Evolutionary conservation across 1,140 invertebrate species (phyloP), one percentile per base, ranked within the genome.

Genomic region (Conopomorpha cramerella): DNA sequence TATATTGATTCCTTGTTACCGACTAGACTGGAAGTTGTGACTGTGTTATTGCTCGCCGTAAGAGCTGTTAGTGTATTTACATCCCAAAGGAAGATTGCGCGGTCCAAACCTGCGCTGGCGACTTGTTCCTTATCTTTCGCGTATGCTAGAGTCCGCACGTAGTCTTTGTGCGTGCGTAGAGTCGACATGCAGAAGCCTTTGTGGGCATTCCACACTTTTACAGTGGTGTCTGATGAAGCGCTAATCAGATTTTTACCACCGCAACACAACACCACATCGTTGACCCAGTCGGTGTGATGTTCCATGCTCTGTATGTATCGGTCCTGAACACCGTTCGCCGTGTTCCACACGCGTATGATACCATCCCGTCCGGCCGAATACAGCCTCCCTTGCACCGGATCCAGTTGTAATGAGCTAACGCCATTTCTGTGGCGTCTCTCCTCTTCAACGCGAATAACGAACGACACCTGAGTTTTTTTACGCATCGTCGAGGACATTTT

Each of bases 131-230:
- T 89, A 61, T 99, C 96, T 76, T 91, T 93, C n/a, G 96, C 96
- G 80, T 99, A 99, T 0, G 98, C 97, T 53, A 99, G 73, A 16
- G 95, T 94, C 74, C 98, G 93, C 2, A 99, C 98, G 79, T 99
- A 99, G 66, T 99, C 98, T 58, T 97, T 97, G 67, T 99, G 97
- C 17, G 96, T 99, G 41, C 96, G 80, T 45, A 99, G 77, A 2
- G 95, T 98, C 0, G 94, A 97, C 93, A 98, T 95, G 65, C 95
- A 98, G 64, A 98, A 98, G n/a, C 96, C 96, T 84, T 99, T 99
- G 44, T 97, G 94, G 10, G 96, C 95, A 81, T 99, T 99, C 98
- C 97, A 99, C 34, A 99, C 93, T 82, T 99, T 99, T 0, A 99
- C 95, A 23, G 97, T 99, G 26, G 96, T 99, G 72, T 99, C 98